Base-by-base conservation (phyloP, 2,113 vertebrate species). In the Malurus cyaneus region DNA sequence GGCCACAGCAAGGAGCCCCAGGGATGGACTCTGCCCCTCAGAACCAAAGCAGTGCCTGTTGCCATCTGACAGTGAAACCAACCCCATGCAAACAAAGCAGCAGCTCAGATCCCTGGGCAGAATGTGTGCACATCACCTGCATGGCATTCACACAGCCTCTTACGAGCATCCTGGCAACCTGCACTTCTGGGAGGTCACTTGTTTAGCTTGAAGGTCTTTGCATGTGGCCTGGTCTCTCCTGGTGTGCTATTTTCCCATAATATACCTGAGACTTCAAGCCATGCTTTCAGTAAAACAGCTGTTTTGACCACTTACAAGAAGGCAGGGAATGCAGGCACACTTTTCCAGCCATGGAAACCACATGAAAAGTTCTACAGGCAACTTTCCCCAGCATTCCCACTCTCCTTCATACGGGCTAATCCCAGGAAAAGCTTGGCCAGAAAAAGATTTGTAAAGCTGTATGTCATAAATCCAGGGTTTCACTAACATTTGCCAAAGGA, bases 381-480 rank as follows among this genome's bases (percentile, higher is more conserved):
- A 66, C 67, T 71, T 83, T 92, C 47, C 52, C 9, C 71, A 80
- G 76, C 36, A 44, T 74, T 89, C 93, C 47, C 49, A 44, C 16
- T 69, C 70, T 74, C 41, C 56, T 88, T 86, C 70, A 61, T 31
- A 47, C 36, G 69, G 50, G 82, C 83, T 86, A 91, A 90, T 78
- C 81, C 41, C 66, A 93, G 95, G 67, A 57, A 95, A 89, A 86
- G 31, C 80, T 87, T 76, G 64, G 94, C 93, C 94, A 93, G 92
- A 76, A 94, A 96, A 94, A 96, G 95, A 93, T 82, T 94, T 92
- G 32, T 89, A 86, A 89, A 92, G 80, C 78, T 85, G 54, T 39
- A 39, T 80, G 61, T 86, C 67, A 10, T 96, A 97, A 97, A 97
- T 96, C 96, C 95, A 91, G 84, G 42, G 79, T 96, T 96, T 92